phyloP scores from a whole-genome alignment of 2,113 vertebrate species.

The Theristicus caerulescens region DNA sequence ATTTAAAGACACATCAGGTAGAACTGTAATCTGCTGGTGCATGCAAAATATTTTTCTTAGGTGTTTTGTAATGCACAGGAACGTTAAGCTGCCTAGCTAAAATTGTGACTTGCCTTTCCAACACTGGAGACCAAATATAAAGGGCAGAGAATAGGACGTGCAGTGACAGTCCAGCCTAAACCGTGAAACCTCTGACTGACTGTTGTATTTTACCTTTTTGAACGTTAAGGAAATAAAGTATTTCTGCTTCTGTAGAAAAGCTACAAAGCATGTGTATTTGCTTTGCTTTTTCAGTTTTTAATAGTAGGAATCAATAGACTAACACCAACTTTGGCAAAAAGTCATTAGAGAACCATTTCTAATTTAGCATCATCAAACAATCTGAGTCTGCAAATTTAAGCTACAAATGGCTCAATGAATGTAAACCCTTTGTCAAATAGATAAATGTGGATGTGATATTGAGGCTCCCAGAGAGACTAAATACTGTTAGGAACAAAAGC shows the following conservation, averaged over 20 bases:
- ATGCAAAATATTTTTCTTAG: background rate
- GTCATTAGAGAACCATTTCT: background rate
- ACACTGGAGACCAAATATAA: background rate
- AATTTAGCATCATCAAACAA: conserved; percentile 18
- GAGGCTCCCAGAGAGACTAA: conserved; percentile 29
- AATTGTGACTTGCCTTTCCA: background rate
- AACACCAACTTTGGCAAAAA: background rate
- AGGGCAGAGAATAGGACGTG: background rate
- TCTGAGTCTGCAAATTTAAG: background rate
- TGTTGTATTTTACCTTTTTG: background rate
- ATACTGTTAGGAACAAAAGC: conserved; percentile 41
- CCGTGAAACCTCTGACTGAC: background rate
- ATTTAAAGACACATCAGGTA: background rate
- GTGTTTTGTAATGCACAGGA: background rate
- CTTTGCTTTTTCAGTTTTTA: background rate
- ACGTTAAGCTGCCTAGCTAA: background rate
- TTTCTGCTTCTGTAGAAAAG: background rate
- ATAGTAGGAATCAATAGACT: background rate
- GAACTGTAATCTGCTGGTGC: background rate
- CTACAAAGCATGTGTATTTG: background rate
- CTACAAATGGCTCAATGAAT: conserved; percentile 2
- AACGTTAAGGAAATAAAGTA: background rate
- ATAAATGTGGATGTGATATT: conserved; percentile 32
- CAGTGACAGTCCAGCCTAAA: background rate
- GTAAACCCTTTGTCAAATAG: conserved; percentile 38